A percentile compares a stretch with the other conserved stretches of the same genome.
Evolutionary conservation across 1,140 invertebrate genomes (phyloP).

Genomic region (Orius insidiosus): DNA sequence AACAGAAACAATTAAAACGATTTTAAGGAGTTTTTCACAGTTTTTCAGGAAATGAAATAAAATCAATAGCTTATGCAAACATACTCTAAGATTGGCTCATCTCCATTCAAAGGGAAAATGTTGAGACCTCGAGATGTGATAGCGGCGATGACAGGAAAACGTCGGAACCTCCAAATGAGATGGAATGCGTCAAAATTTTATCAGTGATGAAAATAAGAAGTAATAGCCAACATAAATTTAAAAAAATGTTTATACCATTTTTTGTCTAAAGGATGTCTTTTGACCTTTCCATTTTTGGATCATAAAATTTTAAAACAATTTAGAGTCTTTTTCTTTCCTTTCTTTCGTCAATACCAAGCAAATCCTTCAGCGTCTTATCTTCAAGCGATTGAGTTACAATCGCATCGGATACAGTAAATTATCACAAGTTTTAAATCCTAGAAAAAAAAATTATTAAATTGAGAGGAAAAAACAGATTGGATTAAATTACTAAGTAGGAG

Average conservation of each 20-base stretch:
- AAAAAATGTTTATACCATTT: neutral
- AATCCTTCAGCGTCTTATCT: neutral
- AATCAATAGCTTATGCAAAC: slow-evolving; percentile 6
- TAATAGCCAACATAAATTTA: neutral
- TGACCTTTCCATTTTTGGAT: neutral
- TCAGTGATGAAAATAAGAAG: neutral
- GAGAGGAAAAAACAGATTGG: too few relatives aligned
- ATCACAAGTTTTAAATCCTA: neutral
- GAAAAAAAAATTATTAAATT: neutral
- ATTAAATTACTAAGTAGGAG: too few relatives aligned
- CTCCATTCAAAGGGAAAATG: slow-evolving; percentile 24
- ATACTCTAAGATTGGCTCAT: slow-evolving; percentile 18
- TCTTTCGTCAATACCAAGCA: neutral
- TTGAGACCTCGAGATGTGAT: slow-evolving; percentile 23
- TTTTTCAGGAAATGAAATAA: slow-evolving; percentile 7
- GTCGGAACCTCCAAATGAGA: slow-evolving; percentile 16
- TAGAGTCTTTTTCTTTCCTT: neutral
- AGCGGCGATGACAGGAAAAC: slow-evolving; percentile 23
- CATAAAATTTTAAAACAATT: neutral
- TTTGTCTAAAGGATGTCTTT: neutral
- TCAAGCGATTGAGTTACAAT: neutral
- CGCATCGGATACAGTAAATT: neutral
- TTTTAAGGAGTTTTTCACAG: too few relatives aligned
- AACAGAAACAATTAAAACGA: slow-evolving; percentile 5
- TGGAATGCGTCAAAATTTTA: slow-evolving; percentile 9